A percentile compares a stretch with the other conserved stretches of the same genome.
These are phyloP conservation scores for Cenopis cana DNA, from an alignment of 2,888 invertebrate genomes.

Conservation along the genomic window DNA sequence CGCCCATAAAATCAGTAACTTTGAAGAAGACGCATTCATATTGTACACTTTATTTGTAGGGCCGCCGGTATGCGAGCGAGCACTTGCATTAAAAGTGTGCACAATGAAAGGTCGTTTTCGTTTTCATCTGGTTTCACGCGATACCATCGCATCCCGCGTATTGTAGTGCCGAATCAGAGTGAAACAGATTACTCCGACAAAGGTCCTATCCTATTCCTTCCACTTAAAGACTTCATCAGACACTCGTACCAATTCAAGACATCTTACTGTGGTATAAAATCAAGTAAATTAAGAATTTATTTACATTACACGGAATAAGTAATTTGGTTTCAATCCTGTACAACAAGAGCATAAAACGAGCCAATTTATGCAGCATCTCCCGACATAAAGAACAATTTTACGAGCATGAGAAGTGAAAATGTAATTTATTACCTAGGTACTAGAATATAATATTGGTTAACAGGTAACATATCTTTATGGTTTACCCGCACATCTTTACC, in stretches of 20 bases:
- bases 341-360: too few relatives aligned
- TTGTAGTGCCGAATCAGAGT: conserved; percentile 43
- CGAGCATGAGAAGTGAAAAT: too few relatives aligned
- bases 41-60: conserved; percentile 2
- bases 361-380: too few relatives aligned
- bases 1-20: too few relatives aligned
- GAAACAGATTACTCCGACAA: conserved; percentile 38
- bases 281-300: neutral
- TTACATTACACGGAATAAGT: too few relatives aligned
- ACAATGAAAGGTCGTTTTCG: conserved; percentile 45
- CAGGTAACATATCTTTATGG: too few relatives aligned
- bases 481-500: too few relatives aligned
- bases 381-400: too few relatives aligned
- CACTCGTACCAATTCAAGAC: neutral
- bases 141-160: conserved; percentile 42
- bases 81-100: conserved; percentile 29
- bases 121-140: conserved; percentile 36
- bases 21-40: too few relatives aligned
- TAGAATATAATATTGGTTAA: too few relatives aligned
- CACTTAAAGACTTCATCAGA: conserved; percentile 18
- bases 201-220: conserved; percentile 24
- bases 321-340: too few relatives aligned
- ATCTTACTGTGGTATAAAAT: neutral
- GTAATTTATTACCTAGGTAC: too few relatives aligned
- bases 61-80: conserved; percentile 12